These are phyloP conservation scores for Pogonus chalceus DNA, from an alignment of 1,140 invertebrate species.

Conservation along the genomic window DNA sequence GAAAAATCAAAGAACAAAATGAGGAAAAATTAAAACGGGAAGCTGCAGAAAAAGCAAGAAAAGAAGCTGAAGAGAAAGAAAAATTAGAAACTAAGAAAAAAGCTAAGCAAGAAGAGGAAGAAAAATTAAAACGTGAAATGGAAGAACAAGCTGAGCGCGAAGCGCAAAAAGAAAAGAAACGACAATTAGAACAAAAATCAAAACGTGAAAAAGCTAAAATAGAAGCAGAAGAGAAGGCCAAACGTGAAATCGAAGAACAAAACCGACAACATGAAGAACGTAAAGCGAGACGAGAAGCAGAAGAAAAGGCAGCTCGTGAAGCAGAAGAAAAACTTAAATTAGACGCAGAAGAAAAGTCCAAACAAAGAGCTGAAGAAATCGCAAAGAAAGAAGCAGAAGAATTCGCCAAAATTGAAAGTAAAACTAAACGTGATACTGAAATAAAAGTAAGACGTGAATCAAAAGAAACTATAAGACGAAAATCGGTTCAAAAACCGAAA, in stretches of 20 bases:
- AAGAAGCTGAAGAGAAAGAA: constrained; percentile 9
- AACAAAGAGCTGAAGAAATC: constrained; percentile 21
- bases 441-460: constrained; percentile 17
- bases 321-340: constrained; percentile 16
- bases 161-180: constrained; percentile 7
- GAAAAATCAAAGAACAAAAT: constrained; percentile 19
- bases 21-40: constrained; percentile 15
- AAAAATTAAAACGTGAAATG: constrained; percentile 16
- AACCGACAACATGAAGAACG: constrained; percentile 11
- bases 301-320: constrained; percentile 22
- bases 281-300: constrained; percentile 16
- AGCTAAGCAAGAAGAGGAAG: constrained; percentile 13
- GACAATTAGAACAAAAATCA: constrained; percentile 9
- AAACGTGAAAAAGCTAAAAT: constrained; percentile 14
- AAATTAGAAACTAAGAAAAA: constrained; percentile 16
- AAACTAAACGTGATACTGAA: constrained; percentile 19
- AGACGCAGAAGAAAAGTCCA: constrained; percentile 12
- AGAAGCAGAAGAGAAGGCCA: constrained; percentile 12
- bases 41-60: constrained; percentile 7
- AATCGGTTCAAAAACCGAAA: constrained; percentile 14
- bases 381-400: constrained; percentile 20
- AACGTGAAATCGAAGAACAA: too few species aligned
- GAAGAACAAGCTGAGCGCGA: constrained; percentile 17
- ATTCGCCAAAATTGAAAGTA: constrained; percentile 26
- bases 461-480: constrained; percentile 15